Conservation (phyloP, 2,797 vertebrate genomes). For the Oryzias dopingdopingensis region DNA sequence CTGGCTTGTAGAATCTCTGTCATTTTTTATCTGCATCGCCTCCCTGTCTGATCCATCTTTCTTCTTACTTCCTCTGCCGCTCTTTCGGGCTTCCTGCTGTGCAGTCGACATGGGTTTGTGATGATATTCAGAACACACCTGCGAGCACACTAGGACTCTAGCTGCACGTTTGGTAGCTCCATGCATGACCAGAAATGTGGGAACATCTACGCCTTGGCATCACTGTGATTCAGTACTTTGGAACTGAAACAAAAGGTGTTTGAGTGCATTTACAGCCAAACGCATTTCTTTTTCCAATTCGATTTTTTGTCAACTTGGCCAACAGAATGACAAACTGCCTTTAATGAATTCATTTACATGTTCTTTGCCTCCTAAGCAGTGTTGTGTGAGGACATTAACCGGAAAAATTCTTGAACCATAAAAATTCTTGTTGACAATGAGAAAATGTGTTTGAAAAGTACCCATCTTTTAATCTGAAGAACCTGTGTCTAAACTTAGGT, state of each 20-base stretch:
- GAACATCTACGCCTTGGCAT: constrained; percentile 7
- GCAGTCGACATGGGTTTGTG: constrained; percentile 13
- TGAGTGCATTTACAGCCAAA: background rate
- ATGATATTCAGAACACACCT: constrained; percentile 13
- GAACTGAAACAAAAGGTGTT: constrained; percentile 16
- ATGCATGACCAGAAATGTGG: constrained; percentile 9
- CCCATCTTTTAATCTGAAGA: too few species aligned
- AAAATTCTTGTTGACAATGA: too few species aligned
- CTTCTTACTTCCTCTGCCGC: constrained; percentile 24
- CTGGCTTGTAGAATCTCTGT: constrained; percentile 43
- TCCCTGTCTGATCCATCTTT: constrained; percentile 42
- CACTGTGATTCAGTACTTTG: constrained; percentile 13
- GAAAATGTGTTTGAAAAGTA: too few species aligned
- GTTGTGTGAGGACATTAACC: too few species aligned
- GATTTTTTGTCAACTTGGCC: constrained; percentile 11
- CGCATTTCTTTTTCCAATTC: background rate
- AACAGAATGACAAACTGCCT: too few species aligned
- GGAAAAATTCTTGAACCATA: too few species aligned
- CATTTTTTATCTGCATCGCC: constrained; percentile 58
- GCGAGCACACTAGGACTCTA: background rate
- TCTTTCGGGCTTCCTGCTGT: constrained; percentile 21
- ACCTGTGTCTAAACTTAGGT: too few species aligned
- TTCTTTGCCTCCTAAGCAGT: too few species aligned
- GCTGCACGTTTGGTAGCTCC: background rate
- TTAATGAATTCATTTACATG: too few species aligned